Evolutionary conservation across 2,797 vertebrate genomes (phyloP).

Genomic region (Anisognathus igniventris): DNA sequence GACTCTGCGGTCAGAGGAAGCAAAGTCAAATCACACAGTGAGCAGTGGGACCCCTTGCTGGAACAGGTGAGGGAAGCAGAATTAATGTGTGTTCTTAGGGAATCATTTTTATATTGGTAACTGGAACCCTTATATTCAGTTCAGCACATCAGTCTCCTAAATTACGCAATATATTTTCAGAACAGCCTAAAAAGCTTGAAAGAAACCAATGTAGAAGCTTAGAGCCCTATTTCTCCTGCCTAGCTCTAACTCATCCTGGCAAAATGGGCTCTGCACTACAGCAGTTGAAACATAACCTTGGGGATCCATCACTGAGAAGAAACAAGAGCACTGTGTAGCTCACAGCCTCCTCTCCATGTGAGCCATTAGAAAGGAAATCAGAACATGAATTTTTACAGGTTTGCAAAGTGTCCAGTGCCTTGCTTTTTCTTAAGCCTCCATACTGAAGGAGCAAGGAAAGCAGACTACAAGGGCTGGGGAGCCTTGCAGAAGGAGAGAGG

Average conservation of each 20-base stretch:
- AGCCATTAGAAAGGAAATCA: background rate
- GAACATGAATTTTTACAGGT: background rate
- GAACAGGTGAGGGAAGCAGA: background rate
- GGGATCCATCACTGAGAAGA: background rate
- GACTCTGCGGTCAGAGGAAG: background rate
- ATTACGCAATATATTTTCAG: constrained; percentile 25
- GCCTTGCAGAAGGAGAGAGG: background rate
- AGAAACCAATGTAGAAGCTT: background rate
- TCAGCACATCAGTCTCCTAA: constrained; percentile 15
- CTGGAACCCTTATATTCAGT: background rate
- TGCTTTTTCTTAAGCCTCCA: background rate
- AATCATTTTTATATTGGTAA: constrained; percentile 10
- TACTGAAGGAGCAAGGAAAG: background rate
- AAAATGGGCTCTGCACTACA: background rate
- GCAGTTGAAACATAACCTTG: background rate
- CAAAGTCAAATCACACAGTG: background rate
- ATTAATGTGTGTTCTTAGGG: background rate
- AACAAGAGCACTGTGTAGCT: background rate
- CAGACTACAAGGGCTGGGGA: background rate
- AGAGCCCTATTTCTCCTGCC: background rate
- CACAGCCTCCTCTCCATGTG: background rate
- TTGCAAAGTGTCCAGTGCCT: background rate
- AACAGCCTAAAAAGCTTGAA: background rate
- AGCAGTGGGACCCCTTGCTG: background rate
- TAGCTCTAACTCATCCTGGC: background rate